Evolutionary conservation across 2,797 vertebrate species (phyloP), one percentile per base, ranked within the genome.

Genomic region (Myotis vivesi): DNA sequence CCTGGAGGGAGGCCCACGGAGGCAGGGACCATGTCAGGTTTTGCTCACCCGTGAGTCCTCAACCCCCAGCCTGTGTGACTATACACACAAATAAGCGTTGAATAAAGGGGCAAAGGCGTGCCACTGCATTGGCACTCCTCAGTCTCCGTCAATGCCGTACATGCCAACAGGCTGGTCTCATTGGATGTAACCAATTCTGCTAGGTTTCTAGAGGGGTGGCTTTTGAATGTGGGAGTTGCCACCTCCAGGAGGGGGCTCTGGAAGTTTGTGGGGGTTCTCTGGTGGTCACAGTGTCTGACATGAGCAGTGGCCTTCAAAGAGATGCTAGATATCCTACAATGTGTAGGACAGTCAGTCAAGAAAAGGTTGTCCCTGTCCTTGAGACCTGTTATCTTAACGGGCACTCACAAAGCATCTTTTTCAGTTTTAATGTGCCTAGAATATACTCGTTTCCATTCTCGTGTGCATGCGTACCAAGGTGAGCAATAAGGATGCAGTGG

Each of bases 101-200:
- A 33, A 28, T 1, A 51, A 33, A 41, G 25, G 6, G 13, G 59
- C 0, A 38, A 36, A n/a, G 41, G 6, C 2, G 5, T 8, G 75
- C 5, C 1, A 0, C 38, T 8, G 3, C 4, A 0, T 19, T 1
- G 7, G 28, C 15, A 3, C 19, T 2, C 53, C 11, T 28, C 57
- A 11, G 0, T 8, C n/a, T 25, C n/a, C 8, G 6, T 20, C 72
- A 19, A 4, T 2, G 11, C 20, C 4, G 11, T 11, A 5, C 33
- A 1, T 11, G 51, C 68, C 75, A 17, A 49, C 85, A 55, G 17
- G 53, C 3, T 3, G 10, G 41, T n/a, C 3, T 41, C 28, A 36
- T 49, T 3, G 23, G 16, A 12, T 25, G 38, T 2, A 41, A 46
- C 30, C 41, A n/a, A 2, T 51, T 46, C 38, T 30, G 7, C 25